Conservation (phyloP, 2,888 invertebrate species). For the Euclidia mi region DNA sequence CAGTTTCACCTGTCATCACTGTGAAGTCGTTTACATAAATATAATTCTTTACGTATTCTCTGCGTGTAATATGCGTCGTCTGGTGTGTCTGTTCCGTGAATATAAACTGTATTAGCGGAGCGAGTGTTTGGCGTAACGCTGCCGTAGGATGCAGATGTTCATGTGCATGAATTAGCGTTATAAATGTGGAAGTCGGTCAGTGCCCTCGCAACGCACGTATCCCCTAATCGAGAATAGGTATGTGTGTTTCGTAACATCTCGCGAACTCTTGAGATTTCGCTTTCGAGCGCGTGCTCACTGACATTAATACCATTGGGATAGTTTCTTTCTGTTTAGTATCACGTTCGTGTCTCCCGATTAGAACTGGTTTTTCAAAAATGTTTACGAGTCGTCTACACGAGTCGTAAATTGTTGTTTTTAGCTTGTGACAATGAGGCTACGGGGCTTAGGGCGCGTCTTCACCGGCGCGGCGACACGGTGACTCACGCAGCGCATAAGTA, state of each 20-base stretch:
- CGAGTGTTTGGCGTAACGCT: constrained; percentile 68
- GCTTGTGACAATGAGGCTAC: constrained; percentile 59
- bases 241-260: constrained; percentile 81
- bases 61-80: constrained; percentile 67
- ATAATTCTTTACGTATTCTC: constrained; percentile 83
- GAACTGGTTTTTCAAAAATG: constrained; percentile 57
- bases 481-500: constrained; percentile 79
- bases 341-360: constrained; percentile 60
- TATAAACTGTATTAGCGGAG: constrained; percentile 77
- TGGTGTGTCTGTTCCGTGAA: constrained; percentile 74
- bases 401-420: constrained; percentile 72
- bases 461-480: constrained; percentile 60
- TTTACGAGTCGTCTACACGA: constrained; percentile 71
- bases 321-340: constrained; percentile 72
- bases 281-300: constrained; percentile 74
- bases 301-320: constrained; percentile 67
- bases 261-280: constrained; percentile 80
- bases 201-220: constrained; percentile 80
- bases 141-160: constrained; percentile 80
- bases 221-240: constrained; percentile 84
- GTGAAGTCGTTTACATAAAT: constrained; percentile 79
- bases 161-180: constrained; percentile 85
- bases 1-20: constrained; percentile 83
- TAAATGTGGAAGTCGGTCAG: constrained; percentile 88
- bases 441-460: constrained; percentile 57